These are phyloP conservation scores for Ramphastos sulfuratus DNA, from an alignment of 2,113 vertebrate species.

Conservation along the genomic window DNA sequence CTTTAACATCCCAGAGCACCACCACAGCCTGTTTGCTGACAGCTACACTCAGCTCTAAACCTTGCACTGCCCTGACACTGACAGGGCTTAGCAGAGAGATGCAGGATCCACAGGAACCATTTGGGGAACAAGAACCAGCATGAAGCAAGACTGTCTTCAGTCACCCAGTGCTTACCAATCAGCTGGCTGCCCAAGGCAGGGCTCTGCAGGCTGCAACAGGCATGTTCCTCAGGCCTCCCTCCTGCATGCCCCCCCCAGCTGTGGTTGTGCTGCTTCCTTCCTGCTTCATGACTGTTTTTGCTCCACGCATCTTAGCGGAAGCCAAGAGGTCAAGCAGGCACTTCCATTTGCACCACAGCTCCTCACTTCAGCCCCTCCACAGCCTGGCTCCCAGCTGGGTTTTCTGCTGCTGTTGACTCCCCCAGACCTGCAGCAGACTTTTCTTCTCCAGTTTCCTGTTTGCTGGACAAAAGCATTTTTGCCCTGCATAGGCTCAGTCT, in stretches of 20 bases:
- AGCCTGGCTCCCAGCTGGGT: constrained; percentile 5
- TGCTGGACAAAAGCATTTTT: neutral
- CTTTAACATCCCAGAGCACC: neutral
- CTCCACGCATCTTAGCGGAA: neutral
- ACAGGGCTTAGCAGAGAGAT: neutral
- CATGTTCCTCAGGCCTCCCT: neutral
- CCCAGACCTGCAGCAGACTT: constrained; percentile 47
- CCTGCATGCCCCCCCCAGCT: neutral
- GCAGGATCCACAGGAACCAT: rapidly evolving
- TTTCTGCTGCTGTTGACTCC: neutral
- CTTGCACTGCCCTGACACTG: rapidly evolving
- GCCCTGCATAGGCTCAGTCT: neutral
- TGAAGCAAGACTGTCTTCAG: neutral
- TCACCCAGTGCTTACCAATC: neutral
- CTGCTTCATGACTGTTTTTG: neutral
- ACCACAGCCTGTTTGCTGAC: neutral
- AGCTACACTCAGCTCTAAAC: neutral
- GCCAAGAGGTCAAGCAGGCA: neutral
- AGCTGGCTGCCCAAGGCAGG: neutral
- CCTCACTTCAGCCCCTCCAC: neutral
- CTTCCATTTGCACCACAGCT: neutral
- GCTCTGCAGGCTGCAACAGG: neutral
- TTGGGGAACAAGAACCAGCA: neutral
- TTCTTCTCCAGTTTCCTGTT: constrained; percentile 67
- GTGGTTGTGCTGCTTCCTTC: constrained; percentile 24